Conservation (phyloP, 1,140 invertebrate species). For the fruit fly (Drosophila melanogaster) region Release_6_plus_ISO1_MT NT_037436.4:22318001-22318500, state of each 20-base stretch:
- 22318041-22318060: conserved; percentile 46
- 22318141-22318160: conserved; percentile 56
- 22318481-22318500: conserved; percentile 81
- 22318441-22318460: conserved; percentile 62
- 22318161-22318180: conserved; percentile 19
- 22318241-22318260: conserved; percentile 34
- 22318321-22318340: conserved; percentile 34
- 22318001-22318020: conserved; percentile 23
- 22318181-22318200: conserved; percentile 50
- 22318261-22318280: conserved; percentile 7
- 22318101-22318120: background rate
- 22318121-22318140: background rate
- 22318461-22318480: conserved; percentile 53
- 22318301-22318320: conserved; percentile 31
- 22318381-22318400: background rate
- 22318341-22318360: conserved; percentile 10
- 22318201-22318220: conserved; percentile 65
- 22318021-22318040: conserved; percentile 50
- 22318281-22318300: conserved; percentile 29
- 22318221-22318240: conserved; percentile 55
- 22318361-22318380: background rate
- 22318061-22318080: conserved; percentile 15
- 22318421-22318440: conserved; percentile 62
- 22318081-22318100: conserved; percentile 5
- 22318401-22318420: conserved; percentile 6